phyloP scores from a whole-genome alignment of 2,888 invertebrate genomes.

The Hoplodrina ambigua region DNA sequence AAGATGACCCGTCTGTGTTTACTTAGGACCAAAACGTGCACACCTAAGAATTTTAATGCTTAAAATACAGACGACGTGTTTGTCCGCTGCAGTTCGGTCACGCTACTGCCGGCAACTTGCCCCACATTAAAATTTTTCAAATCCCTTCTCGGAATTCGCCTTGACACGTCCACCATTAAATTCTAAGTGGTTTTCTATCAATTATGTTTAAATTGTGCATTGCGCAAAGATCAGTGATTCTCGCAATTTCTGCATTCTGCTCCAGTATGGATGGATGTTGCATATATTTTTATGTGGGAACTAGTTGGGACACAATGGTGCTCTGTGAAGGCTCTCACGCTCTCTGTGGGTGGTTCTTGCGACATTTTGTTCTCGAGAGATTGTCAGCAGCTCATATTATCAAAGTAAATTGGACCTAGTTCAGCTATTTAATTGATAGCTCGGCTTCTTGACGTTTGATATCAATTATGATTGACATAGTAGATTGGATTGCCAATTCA shows the following conservation, averaged over 20 bases:
- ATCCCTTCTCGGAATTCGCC: slow-evolving; percentile 57
- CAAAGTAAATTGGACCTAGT: slow-evolving; percentile 65
- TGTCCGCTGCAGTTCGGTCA: slow-evolving; percentile 58
- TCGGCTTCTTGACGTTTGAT: slow-evolving; percentile 64
- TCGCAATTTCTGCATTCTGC: slow-evolving; percentile 78
- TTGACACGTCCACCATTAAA: slow-evolving; percentile 48
- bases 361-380: slow-evolving; percentile 75
- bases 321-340: slow-evolving; percentile 79
- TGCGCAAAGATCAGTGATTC: slow-evolving; percentile 71
- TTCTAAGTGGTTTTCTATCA: slow-evolving; percentile 56
- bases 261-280: slow-evolving; percentile 78
- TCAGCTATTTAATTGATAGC: slow-evolving; percentile 67
- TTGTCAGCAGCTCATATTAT: slow-evolving; percentile 70
- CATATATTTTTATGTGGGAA: slow-evolving; percentile 84
- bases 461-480: slow-evolving; percentile 61
- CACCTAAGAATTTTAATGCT: slow-evolving; percentile 60
- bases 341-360: slow-evolving; percentile 84
- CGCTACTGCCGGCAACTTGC: slow-evolving; percentile 59
- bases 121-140: slow-evolving; percentile 55
- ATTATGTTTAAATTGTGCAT: slow-evolving; percentile 63
- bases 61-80: slow-evolving; percentile 61
- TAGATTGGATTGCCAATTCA: slow-evolving; percentile 47
- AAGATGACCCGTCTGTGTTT: slow-evolving; percentile 60
- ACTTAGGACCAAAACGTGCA: slow-evolving; percentile 67
- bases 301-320: slow-evolving; percentile 80